Evolutionary conservation across 1,140 invertebrate species (phyloP), one percentile per base, ranked within the genome.

Genomic region (Prorops nasuta): DNA sequence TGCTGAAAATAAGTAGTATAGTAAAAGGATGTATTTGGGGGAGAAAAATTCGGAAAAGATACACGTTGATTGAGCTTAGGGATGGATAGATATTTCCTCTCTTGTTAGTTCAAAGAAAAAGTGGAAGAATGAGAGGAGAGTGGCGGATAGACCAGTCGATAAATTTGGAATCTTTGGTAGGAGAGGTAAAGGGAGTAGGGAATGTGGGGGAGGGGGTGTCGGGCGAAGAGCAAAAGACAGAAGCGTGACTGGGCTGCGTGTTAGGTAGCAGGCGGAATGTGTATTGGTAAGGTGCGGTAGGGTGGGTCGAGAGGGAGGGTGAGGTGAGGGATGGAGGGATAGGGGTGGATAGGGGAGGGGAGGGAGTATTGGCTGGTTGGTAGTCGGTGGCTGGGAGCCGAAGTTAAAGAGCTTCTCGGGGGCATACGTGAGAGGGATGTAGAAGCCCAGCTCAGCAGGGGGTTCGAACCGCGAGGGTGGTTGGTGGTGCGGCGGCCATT

Each of bases 401-500:
- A 71, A 72, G 71, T 75, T 76, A 75, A 75, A 76, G 73, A 77
- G 72, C 72, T 77, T 74, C 59, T 65, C 54, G 59, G 69, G 69
- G 71, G 73, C 72, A 74, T 72, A 75, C 70, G 69, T 75, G 73
- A 74, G 70, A 72, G 71, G 64, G 67, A 65, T 59, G 65, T 63
- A 49, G 58, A 60, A 49, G 10, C 10, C 24, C 10, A 4, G 24
- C 10, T 28, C 24, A 6, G 4, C 24, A 10, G 24, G 24, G 24
- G 24, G 24, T 6, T 28, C 54, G 52, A 47, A 43, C 48, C 57
- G 68, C n/a, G n/a, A n/a, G 67, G 70, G 72, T 71, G 70, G 71
- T 69, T 76, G 71, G 73, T 66, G 73, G 72, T 62, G 67, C 67
- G 74, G 72, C 76, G 71, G 76, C 76, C 76, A 78, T 78, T 78